Percentiles rank a stretch among this genome's conserved stretches.
These are phyloP conservation scores for Henricia sp. DNA, from an alignment of 53 echinoderm and acorn worm species.

Conservation along the genomic window DNA sequence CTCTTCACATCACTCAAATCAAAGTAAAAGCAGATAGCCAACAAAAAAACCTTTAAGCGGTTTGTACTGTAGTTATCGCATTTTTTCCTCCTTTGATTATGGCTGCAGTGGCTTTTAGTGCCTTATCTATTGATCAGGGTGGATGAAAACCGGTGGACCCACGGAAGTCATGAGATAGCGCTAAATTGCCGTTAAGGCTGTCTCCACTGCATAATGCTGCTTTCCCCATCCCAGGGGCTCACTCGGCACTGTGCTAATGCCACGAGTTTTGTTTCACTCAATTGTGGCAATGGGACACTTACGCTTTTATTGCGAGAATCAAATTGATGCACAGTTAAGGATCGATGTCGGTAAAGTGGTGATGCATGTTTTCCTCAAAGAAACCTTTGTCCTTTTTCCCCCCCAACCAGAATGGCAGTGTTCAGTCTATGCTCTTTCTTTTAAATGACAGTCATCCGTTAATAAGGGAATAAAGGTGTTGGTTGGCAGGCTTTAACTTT, in stretches of 20 bases:
- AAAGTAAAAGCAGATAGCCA: neutral
- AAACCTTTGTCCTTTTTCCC: too few relatives aligned
- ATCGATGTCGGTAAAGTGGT: conserved; percentile 22
- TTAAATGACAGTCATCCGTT: too few relatives aligned
- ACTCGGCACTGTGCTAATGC: conserved; percentile 1
- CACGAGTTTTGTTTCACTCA: conserved; percentile 33
- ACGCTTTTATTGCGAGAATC: conserved; percentile 8
- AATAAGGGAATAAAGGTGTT: too few relatives aligned
- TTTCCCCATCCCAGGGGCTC: conserved; percentile 34
- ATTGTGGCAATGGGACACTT: conserved; percentile 16
- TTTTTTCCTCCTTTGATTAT: neutral
- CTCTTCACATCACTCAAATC: conserved; percentile 22
- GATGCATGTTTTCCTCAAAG: too few relatives aligned
- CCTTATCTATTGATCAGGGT: conserved; percentile 32
- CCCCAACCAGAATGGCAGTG: too few relatives aligned
- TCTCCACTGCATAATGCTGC: conserved; percentile 32
- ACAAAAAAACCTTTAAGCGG: neutral
- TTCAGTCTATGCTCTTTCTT: too few relatives aligned
- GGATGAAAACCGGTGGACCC: neutral
- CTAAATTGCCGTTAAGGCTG: conserved; percentile 28
- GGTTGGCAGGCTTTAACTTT: too few relatives aligned
- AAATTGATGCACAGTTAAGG: conserved; percentile 14
- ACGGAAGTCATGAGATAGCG: conserved; percentile 27
- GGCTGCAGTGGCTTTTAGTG: conserved; percentile 49
- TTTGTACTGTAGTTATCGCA: conserved; percentile 2